Base-by-base conservation (phyloP, 2,888 invertebrate species). In the Eueremaeus valkanovi region DNA sequence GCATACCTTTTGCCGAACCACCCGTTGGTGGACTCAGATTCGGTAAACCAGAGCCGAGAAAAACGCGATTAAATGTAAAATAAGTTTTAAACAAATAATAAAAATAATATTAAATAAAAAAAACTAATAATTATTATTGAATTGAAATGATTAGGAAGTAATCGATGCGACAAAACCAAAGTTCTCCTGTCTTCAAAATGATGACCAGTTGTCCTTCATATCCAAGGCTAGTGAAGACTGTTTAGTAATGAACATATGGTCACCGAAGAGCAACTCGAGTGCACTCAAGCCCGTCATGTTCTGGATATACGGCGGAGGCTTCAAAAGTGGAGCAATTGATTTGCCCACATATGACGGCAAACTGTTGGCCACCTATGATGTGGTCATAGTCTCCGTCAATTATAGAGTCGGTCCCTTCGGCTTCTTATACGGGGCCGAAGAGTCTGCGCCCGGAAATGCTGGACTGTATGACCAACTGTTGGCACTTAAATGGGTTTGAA, bases 381-480 rank as follows among this genome's bases (percentile, higher is more conserved):
- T 87, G 21, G 83, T 86, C 8, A 70, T 87, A 0, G 85, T 87
- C 0, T 82, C 84, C 0, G 80, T 86, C 1, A 84, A 85, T 76
- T 86, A 86, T 80, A 84, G 87, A 1, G 78, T 86, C 55, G 86
- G 86, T 33, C 80, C 84, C 0, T 81, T 86, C 72, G 80, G 68
- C 24, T 79, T 76, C 55, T 42, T 77, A 18, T 72, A 72, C 31
- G 73, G 76, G 3, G 76, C 11, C 2, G 21, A 24, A 16, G 29
- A 73, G 24, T 81, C 82, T 40, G 81, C 82, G 0, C 83, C 82
- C 0, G 85, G 86, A 13, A 86, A 86, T 79, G 83, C 84, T 76
- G 86, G 86, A 13, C 79, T 86, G 75, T 83, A 83, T 81, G 86
- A 86, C 79, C 86, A 86, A 78, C 79, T 83, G 42, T 79, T 85